Base-by-base conservation (phyloP, 1,140 invertebrate species). In the Sycophaga agraensis region DNA sequence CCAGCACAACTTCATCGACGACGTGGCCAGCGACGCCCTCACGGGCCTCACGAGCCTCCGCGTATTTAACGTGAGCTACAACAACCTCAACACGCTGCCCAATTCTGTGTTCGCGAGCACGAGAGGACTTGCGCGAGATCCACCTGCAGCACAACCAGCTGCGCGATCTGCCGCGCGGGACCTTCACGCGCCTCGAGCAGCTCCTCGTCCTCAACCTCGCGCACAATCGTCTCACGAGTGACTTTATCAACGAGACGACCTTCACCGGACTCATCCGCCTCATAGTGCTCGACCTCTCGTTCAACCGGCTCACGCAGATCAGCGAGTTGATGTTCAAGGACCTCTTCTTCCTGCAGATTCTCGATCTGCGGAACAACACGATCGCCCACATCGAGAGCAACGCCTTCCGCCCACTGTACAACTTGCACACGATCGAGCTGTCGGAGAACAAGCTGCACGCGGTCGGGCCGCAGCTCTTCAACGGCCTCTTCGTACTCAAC, bases 271-370 rank as follows among this genome's bases (percentile, higher is more conserved):
- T 96, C 19, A 93, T 91, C 42, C 84, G 91, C 8, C 80, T 96
- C 31, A 89, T 94, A 68, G 86, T 93, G 5, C 82, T 96, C 45
- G 91, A 94, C 75, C 79, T 96, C 68, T 92, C 91, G 0, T 89
- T 90, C 73, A 96, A 96, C 71, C 85, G 86, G 6, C 72, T 96
- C 2, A 92, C 89, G 1, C 84, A 87, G 63, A 88, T 96, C 54
- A 91, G 93, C 70, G 86, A 89, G 14, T 86, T 87, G 45, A 93
- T 91, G 62, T 96, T 96, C 80, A 90, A 92, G 78, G 91, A 94
- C 72, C 81, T 96, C 19, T 92, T 89, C 70, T 90, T 91, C 70
- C 80, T 97, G 60, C 92, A 96, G 82, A 91, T 92, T 46, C 83
- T 97, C 22, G 89, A 94, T 75, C 76, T 96, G 48, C 85, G 91